Base-by-base conservation (phyloP, 2,797 vertebrate species). In the Tapirus indicus region DNA sequence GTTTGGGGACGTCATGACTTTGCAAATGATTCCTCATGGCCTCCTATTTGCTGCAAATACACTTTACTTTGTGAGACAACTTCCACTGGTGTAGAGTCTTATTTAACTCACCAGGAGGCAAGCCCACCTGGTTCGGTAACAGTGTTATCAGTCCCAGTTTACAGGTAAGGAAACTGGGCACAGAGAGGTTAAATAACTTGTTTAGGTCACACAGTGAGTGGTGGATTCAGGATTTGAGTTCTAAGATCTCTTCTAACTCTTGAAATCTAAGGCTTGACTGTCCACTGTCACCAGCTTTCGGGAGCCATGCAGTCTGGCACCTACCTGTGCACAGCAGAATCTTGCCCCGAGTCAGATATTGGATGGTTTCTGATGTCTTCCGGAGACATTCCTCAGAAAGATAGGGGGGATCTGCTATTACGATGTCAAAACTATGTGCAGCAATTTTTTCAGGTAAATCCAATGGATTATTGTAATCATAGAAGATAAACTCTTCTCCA, bases 281-380 rank as follows among this genome's bases (percentile, higher is more conserved):
- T 17, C 21, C 75, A 69, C 35, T 23, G 32, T 60, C 54, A 35
- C 9, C 27, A 35, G 35, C 21, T 41, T 47, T 35, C 0, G 3
- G 4, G 62, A 75, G 60, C 27, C 0, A 1, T 3, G 16, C 56
- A 17, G 38, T 3, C 52, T 2, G 47, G 29, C 72, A 94, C 98
- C 97, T 98, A 99, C 99, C 99, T 98, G 99, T 99, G 94, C 99
- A 99, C 80, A 99, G 99, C 97, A 99, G 98, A 97, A 99, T 99
- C 98, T 99, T 99, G 94, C 98, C 99, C 98, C 98, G 99, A 77
- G 99, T 99, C 97, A 99, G 99, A 98, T 99, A 99, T 95, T 98
- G 99, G 96, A 99, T 91, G 2, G 99, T 99, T 97, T 99, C 74
- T 1, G 99, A 98, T 56, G 99, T 99, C 98, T 99, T 99, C 80